Conservation (phyloP, 2,113 vertebrate species). For the Channa argus region DNA sequence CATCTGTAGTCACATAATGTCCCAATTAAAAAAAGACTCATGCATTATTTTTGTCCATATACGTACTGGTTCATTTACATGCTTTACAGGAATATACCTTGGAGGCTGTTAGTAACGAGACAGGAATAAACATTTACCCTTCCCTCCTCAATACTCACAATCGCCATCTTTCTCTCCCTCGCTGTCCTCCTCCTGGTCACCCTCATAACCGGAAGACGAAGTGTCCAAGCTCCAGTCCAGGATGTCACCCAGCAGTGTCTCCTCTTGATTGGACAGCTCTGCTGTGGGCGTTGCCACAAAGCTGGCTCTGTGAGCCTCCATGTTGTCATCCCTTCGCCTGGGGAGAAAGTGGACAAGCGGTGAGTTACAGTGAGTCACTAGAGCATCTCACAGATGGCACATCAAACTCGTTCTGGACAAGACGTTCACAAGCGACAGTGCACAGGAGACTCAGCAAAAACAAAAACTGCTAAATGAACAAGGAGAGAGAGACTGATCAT, state of each 20-base stretch:
- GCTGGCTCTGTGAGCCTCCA: constrained; percentile 88
- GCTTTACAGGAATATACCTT: neutral
- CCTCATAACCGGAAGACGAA: constrained; percentile 94
- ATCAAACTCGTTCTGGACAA: constrained; percentile 54
- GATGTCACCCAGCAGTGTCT: constrained; percentile 91
- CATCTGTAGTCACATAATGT: constrained; percentile 19
- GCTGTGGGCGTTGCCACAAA: constrained; percentile 93
- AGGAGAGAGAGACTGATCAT: neutral
- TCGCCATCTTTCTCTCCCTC: constrained; percentile 91
- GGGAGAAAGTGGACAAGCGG: constrained; percentile 31
- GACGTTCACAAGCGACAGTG: neutral
- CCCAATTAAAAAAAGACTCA: constrained; percentile 22
- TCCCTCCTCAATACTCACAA: constrained; percentile 80
- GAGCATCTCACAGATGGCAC: constrained; percentile 47
- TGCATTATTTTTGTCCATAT: constrained; percentile 31
- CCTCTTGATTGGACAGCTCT: constrained; percentile 94
- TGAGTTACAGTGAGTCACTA: constrained; percentile 50
- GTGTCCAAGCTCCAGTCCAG: constrained; percentile 95
- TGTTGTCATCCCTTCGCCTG: constrained; percentile 89
- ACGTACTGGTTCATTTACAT: constrained; percentile 18
- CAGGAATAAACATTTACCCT: neutral
- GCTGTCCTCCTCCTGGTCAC: constrained; percentile 93
- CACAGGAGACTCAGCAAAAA: neutral
- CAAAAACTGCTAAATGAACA: constrained; percentile 39
- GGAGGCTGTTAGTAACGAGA: neutral